Evolutionary conservation across 2,113 vertebrate genomes (phyloP), one percentile per base, ranked within the genome.

Genomic region (Phoenicopterus ruber): DNA sequence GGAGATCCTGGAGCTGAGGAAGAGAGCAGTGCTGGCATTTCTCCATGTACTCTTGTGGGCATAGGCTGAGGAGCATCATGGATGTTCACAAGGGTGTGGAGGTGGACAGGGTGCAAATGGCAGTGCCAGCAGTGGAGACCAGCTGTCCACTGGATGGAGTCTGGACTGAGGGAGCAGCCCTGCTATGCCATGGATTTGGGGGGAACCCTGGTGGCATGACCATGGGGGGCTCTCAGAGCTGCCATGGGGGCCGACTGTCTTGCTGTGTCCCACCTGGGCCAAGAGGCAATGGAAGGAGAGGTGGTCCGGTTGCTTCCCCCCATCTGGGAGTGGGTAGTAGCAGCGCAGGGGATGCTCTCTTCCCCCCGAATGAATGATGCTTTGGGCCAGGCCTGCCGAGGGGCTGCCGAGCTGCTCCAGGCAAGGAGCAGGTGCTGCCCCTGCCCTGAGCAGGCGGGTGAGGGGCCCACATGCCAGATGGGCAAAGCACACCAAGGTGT

Each of bases 381-480:
- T 58, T 25, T 47, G 10, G 55, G 54, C 10, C 65, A 81, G 38
- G 21, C 24, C 3, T 61, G 42, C 28, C 32, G 31, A 52, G 14
- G 16, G 34, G 14, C 24, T 62, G 55, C 52, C 3, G 2, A 54
- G 86, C 50, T 71, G 78, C 44, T 62, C 22, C 54, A 78, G 58
- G 31, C 0, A 4, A 70, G 73, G 25, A 72, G n/a, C 10, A 63
- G 59, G 19, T 0, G 0, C 18, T 87, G 67, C 11, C 26, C 52
- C 34, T 70, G 55, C 55, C 49, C 62, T 17, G 15, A 81, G 34
- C 50, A 19, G 4, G 22, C 0, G 0, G 8, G 29, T 83, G 62
- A 15, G 44, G 25, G 25, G 7, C 28, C 25, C 25, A 36, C 29
- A 21, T 0, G 0, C 20, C 2, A 6, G 29, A 4, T 57, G 32